Evolutionary conservation across 2,113 vertebrate species (phyloP).

Genomic region (Lycaon pictus): DNA sequence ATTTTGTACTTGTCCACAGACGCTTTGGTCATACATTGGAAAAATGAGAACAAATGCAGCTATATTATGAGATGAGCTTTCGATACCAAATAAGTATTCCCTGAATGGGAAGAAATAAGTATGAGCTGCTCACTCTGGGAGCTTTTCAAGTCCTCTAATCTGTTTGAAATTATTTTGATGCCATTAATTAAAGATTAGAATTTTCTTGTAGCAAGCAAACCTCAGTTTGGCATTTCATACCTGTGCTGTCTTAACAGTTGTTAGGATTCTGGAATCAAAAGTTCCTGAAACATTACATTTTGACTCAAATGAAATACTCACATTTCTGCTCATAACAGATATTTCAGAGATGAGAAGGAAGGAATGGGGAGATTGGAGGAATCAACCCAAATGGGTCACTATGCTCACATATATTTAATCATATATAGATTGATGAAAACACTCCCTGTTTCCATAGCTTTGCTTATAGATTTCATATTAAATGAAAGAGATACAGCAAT

Average conservation of each 20-base stretch:
- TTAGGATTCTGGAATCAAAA: conserved; percentile 83
- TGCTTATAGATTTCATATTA: conserved; percentile 2
- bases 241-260: conserved; percentile 81
- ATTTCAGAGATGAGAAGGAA: conserved; percentile 77
- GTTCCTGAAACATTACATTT: conserved; percentile 80
- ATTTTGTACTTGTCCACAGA: conserved; percentile 70
- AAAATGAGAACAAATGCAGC: conserved; percentile 83
- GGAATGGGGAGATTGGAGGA: conserved; percentile 50
- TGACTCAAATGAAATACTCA: conserved; percentile 86
- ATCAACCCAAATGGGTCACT: conserved; percentile 41
- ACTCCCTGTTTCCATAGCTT: background rate
- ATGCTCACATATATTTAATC: conserved; percentile 78
- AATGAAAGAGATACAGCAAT: background rate
- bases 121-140: conserved; percentile 82
- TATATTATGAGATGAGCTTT: conserved; percentile 86
- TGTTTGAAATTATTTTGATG: conserved; percentile 88
- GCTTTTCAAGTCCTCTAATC: conserved; percentile 85
- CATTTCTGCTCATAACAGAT: conserved; percentile 85
- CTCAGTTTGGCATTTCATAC: conserved; percentile 77
- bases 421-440: conserved; percentile 32
- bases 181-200: conserved; percentile 86
- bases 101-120: conserved; percentile 82
- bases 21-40: conserved; percentile 70
- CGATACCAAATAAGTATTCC: conserved; percentile 84
- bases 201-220: conserved; percentile 83